phyloP scores from a whole-genome alignment of 2,113 vertebrate species.

The Calidris pugnax region DNA sequence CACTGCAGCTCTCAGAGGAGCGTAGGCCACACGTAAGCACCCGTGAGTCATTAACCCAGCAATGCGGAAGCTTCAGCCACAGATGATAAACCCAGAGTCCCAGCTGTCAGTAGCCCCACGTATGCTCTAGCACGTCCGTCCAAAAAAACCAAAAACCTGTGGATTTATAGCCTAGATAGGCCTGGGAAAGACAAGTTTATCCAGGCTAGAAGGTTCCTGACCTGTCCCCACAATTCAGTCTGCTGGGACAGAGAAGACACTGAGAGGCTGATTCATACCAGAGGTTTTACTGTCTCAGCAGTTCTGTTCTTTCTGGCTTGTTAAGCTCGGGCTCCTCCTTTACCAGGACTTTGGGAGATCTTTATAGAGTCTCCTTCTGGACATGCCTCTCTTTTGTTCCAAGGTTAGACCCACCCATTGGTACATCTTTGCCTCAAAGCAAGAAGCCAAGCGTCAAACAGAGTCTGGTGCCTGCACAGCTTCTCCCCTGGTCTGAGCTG shows the following conservation, averaged over 20 bases:
- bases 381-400: background rate
- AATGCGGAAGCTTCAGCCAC: background rate
- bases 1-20: background rate
- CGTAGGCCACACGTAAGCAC: background rate
- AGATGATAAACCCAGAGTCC: background rate
- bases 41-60: background rate
- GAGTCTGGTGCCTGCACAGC: background rate
- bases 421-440: background rate
- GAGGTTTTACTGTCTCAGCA: background rate
- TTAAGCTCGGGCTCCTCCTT: background rate
- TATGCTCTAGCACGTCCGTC: background rate
- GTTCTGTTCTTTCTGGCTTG: background rate
- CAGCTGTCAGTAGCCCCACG: accelerated
- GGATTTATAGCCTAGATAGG: background rate
- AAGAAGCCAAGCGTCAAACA: background rate
- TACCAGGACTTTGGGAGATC: background rate
- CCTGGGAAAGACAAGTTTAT: background rate
- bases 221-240: background rate
- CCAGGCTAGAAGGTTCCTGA: background rate
- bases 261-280: background rate
- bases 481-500: background rate
- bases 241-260: background rate
- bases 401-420: background rate
- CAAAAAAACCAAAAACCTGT: background rate
- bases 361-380: background rate